A percentile compares a stretch with the other conserved stretches of the same genome.
Conservation (phyloP, 2,888 invertebrate genomes). For the Hirtodrosophila cameraria region DNA sequence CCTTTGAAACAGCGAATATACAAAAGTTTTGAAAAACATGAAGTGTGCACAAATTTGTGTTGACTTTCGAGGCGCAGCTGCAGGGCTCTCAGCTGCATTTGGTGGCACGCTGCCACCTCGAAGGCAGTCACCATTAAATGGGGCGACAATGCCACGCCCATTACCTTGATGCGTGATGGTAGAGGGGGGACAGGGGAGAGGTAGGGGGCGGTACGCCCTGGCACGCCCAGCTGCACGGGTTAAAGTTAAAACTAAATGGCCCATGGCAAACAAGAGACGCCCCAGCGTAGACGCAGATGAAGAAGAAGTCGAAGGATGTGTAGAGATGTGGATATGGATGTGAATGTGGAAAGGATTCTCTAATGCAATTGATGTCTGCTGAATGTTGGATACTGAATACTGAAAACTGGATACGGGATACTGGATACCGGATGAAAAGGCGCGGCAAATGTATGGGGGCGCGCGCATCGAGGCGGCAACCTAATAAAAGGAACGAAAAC, state of each 20-base stretch:
- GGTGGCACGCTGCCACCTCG: too few relatives aligned
- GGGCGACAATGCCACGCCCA: neutral
- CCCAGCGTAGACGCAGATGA: constrained; percentile 21
- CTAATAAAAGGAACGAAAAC: constrained; percentile 82
- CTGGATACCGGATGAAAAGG: constrained; percentile 16
- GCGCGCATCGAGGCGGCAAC: constrained; percentile 76
- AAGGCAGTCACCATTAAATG: neutral
- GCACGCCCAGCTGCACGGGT: constrained; percentile 4
- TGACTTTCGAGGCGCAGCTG: neutral
- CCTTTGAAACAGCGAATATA: too few relatives aligned
- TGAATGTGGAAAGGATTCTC: neutral
- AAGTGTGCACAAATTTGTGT: too few relatives aligned
- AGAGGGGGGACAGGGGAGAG: neutral
- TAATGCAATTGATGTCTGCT: constrained; percentile 1
- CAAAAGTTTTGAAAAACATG: too few relatives aligned
- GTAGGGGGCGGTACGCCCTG: too few relatives aligned
- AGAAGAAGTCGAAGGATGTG: constrained; percentile 7
- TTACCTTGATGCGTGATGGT: neutral
- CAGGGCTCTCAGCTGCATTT: constrained; percentile 7
- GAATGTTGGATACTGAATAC: constrained; percentile 1
- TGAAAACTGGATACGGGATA: constrained; percentile 7
- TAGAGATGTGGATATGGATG: constrained; percentile 12
- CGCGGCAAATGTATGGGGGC: constrained; percentile 34
- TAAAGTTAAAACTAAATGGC: constrained; percentile 77
- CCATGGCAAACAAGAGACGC: constrained; percentile 61